Base-by-base conservation (phyloP, 2,888 invertebrate species). In the Patella pellucida region DNA sequence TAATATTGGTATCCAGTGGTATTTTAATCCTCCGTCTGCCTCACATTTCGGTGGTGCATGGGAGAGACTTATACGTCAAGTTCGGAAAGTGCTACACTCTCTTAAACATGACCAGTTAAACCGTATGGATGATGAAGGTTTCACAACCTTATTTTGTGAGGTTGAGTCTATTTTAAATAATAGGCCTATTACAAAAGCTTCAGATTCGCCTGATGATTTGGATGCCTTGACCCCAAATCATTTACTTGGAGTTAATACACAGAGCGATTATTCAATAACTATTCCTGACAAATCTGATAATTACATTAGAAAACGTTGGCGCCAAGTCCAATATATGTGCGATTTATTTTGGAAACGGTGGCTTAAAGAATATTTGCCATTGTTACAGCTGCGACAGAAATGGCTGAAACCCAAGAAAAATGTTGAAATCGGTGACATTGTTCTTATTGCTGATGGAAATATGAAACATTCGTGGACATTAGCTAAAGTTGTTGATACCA, bases 21-120 rank as follows among this genome's bases (percentile, higher is more conserved):
- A 75, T 52, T 81, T 79, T 51, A 82, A 81, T 50, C 80, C 77
- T 9, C 81, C 82, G n/a, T 27, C 71, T 14, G 76, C 71, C 7
- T 78, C 76, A 14, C 80, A 82, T 31, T 69, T 74, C 41, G 78
- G 80, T 14, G 81, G 82, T n/a, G 71, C 77, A 16, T 82, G 79
- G 80, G n/a, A 81, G 76, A 52, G 82, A 52, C 41, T 78, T 23
- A 81, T 81, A 31, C 31, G 82, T 52, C 71, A 73, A 41, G 74
- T 76, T 4, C 52, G 79, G 7, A 72, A 73, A 19, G 71, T 81
- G 12, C 52, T 77, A 12, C 62, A 69, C 54, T 71, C 73, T 15
- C 15, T 81, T 1, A 9, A 79, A n/a, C 52, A 70, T 19, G 54
- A 74, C 16, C 79, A 79, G 50, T 31, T 62, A 3, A 19, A 72